These are phyloP conservation scores for Zaprionus gabonicus DNA, from an alignment of 1,140 invertebrate genomes.

Conservation along the genomic window DNA sequence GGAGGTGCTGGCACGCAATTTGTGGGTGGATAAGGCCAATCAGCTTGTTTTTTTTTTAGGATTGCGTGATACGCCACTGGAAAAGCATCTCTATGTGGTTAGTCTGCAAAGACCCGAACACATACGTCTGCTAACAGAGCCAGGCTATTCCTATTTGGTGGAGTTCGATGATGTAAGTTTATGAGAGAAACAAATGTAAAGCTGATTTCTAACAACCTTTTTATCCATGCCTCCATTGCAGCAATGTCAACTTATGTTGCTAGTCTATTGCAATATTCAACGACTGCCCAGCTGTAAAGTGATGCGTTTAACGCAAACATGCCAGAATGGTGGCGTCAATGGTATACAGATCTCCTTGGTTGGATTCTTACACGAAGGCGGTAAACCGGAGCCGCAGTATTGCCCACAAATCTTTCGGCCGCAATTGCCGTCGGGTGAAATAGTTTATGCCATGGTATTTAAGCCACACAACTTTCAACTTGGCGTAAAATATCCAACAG, in stretches of 20 bases:
- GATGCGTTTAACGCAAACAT: conserved; percentile 88
- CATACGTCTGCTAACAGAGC: conserved; percentile 89
- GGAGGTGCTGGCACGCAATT: conserved; percentile 91
- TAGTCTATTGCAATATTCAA: conserved; percentile 95
- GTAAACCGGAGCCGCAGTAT: conserved; percentile 87
- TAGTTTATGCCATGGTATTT: conserved; percentile 96
- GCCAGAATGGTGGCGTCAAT: conserved; percentile 85
- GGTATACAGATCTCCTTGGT: conserved; percentile 88
- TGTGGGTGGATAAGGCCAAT: conserved; percentile 91
- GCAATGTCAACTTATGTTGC: conserved; percentile 94
- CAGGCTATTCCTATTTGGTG: conserved; percentile 91
- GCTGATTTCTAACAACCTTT: neutral
- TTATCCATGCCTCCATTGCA: conserved; percentile 63
- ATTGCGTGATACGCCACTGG: conserved; percentile 91
- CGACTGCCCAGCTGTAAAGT: conserved; percentile 92
- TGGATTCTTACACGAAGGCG: conserved; percentile 89
- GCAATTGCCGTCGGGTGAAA: conserved; percentile 89
- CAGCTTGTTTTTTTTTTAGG: conserved; percentile 93
- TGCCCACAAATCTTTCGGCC: conserved; percentile 91
- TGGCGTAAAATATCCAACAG: conserved; percentile 94
- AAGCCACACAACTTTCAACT: conserved; percentile 92
- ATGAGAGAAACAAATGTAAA: neutral
- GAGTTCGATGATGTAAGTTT: conserved; percentile 90
- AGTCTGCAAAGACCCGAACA: conserved; percentile 88
- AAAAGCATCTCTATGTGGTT: conserved; percentile 93